Percentiles rank a stretch among this genome's conserved stretches.
phyloP scores from a whole-genome alignment of 2,888 invertebrate species.

The Orchestes rusci region DNA sequence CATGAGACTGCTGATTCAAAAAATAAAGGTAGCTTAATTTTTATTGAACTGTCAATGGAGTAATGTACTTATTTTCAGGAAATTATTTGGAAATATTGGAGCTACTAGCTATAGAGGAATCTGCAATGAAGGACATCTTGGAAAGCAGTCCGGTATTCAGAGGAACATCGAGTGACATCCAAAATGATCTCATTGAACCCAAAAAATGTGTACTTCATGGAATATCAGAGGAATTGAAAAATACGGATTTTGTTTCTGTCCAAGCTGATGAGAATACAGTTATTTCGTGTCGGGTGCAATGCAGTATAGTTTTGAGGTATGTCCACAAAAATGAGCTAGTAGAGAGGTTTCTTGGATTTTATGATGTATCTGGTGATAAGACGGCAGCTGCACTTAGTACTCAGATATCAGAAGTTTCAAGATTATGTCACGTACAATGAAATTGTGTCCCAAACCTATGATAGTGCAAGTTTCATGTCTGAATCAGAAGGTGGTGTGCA shows the following conservation, averaged over 20 bases:
- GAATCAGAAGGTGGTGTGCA: not conserved
- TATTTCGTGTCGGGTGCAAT: slow-evolving; percentile 1
- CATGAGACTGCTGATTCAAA: not conserved
- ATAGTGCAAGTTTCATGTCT: slow-evolving; percentile 1
- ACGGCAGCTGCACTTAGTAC: not conserved
- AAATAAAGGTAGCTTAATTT: not conserved
- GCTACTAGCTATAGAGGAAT: not conserved
- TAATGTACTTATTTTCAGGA: not conserved
- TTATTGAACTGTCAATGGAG: not conserved
- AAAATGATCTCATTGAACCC: not conserved
- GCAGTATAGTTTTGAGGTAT: slow-evolving; percentile 1
- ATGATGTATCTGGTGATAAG: slow-evolving; percentile 2
- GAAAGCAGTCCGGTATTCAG: not conserved
- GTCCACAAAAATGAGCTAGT: slow-evolving; percentile 1
- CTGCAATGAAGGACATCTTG: not conserved
- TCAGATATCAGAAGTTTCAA: not conserved
- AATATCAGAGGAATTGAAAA: not conserved
- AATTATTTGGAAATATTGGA: not conserved
- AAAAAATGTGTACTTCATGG: no score
- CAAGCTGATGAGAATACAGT: slow-evolving; percentile 1
- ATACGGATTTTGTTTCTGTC: not conserved
- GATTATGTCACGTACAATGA: not conserved
- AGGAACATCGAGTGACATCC: not conserved
- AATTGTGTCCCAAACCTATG: slow-evolving; percentile 1
- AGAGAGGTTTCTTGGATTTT: slow-evolving; percentile 1